A percentile compares a stretch with the other conserved stretches of the same genome.
These are phyloP conservation scores for Petrophora chlorosata DNA, from an alignment of 2,888 invertebrate genomes.

Conservation along the genomic window DNA sequence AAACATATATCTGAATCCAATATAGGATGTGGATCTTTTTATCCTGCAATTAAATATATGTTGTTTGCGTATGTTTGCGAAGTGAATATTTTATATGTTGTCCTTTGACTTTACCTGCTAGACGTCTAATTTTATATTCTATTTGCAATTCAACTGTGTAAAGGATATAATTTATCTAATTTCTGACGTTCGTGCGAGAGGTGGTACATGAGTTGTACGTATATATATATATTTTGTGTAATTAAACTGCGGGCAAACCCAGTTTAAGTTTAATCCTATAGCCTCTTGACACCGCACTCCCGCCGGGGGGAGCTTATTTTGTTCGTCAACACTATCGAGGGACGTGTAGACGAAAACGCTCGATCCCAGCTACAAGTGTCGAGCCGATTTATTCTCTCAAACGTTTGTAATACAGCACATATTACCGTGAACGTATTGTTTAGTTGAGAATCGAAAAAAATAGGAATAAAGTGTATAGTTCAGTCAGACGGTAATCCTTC, in stretches of 20 bases:
- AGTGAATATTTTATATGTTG: constrained; percentile 49
- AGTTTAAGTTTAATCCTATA: constrained; percentile 83
- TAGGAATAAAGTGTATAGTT: constrained; percentile 63
- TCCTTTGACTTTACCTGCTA: constrained; percentile 59
- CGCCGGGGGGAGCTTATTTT: constrained; percentile 79
- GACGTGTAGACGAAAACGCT: constrained; percentile 71
- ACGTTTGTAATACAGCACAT: constrained; percentile 56
- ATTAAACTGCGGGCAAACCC: constrained; percentile 81
- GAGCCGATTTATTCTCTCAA: constrained; percentile 64
- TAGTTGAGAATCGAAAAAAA: constrained; percentile 63
- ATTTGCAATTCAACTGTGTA: constrained; percentile 64
- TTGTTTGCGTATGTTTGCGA: constrained; percentile 36
- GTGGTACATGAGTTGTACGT: constrained; percentile 56
- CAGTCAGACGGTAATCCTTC: constrained; percentile 70
- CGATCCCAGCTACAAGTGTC: constrained; percentile 61
- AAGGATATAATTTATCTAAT: constrained; percentile 76
- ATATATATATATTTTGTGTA: constrained; percentile 81
- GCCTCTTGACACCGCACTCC: constrained; percentile 82
- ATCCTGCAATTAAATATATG: constrained; percentile 33
- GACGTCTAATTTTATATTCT: constrained; percentile 69
- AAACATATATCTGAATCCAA: constrained; percentile 50
- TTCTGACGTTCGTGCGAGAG: constrained; percentile 67
- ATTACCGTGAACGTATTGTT: constrained; percentile 58
- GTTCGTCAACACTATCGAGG: constrained; percentile 82
- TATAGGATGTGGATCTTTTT: constrained; percentile 42